These are phyloP conservation scores for Nematopogon swammerdamellus DNA, from an alignment of 2,888 invertebrate genomes.

Conservation along the genomic window DNA sequence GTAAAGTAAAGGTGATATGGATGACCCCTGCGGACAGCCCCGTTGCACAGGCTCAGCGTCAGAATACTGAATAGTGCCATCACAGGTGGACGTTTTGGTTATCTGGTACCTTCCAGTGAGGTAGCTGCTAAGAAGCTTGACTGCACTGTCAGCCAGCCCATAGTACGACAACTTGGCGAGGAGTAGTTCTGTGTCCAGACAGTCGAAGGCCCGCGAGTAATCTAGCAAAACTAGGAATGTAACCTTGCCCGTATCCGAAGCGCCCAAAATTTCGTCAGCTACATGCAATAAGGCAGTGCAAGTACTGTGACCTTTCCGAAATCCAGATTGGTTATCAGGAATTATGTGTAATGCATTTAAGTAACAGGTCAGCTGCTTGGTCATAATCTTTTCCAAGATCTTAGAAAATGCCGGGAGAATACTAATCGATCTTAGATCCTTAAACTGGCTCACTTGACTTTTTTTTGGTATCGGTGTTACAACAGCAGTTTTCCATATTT, in stretches of 20 bases:
- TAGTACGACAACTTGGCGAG: slow-evolving; percentile 7
- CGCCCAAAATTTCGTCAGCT: slow-evolving; percentile 9
- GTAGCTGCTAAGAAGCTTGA: background rate
- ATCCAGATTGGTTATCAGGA: slow-evolving; percentile 1
- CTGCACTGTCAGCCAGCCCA: slow-evolving; percentile 5
- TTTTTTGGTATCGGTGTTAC: slow-evolving; percentile 10
- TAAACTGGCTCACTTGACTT: slow-evolving; percentile 5
- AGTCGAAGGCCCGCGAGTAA: slow-evolving; percentile 9
- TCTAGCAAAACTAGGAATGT: slow-evolving; percentile 10
- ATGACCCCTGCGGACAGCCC: background rate
- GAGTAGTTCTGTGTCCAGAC: slow-evolving; percentile 3
- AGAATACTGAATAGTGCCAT: background rate
- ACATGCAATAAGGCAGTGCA: slow-evolving; percentile 10
- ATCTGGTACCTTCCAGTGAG: background rate
- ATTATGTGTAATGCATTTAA: background rate
- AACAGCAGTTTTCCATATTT: slow-evolving; percentile 7
- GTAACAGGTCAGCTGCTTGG: background rate
- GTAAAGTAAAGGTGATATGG: background rate
- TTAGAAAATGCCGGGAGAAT: background rate
- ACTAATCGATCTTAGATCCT: slow-evolving; percentile 6
- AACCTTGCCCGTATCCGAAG: slow-evolving; percentile 7
- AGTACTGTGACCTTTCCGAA: slow-evolving; percentile 1
- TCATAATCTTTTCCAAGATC: background rate
- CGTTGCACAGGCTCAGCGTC: background rate
- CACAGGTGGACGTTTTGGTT: background rate